Base-by-base conservation (phyloP, 2,888 invertebrate species). In the Pristionchus mayeri region DNA sequence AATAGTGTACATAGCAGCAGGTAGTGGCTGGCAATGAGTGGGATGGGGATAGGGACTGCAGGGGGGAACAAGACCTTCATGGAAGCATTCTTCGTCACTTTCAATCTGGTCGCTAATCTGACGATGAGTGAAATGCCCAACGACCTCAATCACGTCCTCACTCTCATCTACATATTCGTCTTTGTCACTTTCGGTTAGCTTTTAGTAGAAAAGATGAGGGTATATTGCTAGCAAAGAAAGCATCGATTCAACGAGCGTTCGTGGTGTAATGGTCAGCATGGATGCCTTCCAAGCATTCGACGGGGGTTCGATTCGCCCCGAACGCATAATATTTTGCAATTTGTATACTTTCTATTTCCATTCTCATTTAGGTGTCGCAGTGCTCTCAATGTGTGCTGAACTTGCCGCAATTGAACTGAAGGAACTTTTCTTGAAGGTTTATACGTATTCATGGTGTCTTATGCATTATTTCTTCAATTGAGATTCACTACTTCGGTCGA, bases 81-180 rank as follows among this genome's bases (percentile, higher is more conserved):
- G 63, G 91, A 91, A 80, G 91, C 91, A 1, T 92, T 92, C 87
- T 92, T 92, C 86, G 89, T 92, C 40, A 92, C 92, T 0, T 92
- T 92, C 88, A 92, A 92, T 85, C 85, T 92, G 85, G 92, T 92
- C 11, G 92, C 92, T 11, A 92, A 92, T 86, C 86, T 93, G 86
- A 93, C 92, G 40, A 92, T 92, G 92, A 90, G 91, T 80, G 92
- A 93, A 84, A 91, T 92, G 91, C 92, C 92, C 11, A 89, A 87
- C 54, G 90, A 91, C 67, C 84, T 91, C 44, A 90, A 90, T 80
- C 90, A 90, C 82, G 86, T 90, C 34, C 85, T 92, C 54, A 92
- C 92, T 9, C 87, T 92, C 57, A 86, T 92, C 83, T 93, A 92
- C 87, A 92, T 92, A 76, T 90, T 90, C 63, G 88, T 92, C 11